Percentiles rank a stretch among this genome's conserved stretches.
These are phyloP conservation scores for Drosophila pallidifrons DNA, from an alignment of 1,140 invertebrate species.

Conservation along the genomic window DNA sequence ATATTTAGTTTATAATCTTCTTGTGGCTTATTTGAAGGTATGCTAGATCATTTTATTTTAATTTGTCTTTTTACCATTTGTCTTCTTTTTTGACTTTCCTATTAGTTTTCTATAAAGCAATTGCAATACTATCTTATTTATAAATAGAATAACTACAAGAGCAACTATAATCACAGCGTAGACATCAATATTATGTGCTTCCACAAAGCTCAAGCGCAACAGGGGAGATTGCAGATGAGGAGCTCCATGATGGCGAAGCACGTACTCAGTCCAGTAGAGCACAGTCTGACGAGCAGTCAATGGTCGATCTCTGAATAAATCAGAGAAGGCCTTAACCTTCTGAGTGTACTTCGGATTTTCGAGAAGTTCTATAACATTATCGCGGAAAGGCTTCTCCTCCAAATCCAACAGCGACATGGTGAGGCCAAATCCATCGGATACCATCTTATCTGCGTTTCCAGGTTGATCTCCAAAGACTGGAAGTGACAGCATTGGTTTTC, in stretches of 20 bases:
- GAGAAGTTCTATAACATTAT: slow-evolving; percentile 45
- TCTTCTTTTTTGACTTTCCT: not conserved
- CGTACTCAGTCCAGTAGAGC: slow-evolving; percentile 85
- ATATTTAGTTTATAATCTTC: too few relatives aligned
- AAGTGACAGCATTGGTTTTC: slow-evolving; percentile 86
- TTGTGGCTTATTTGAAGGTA: too few relatives aligned
- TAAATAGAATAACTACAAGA: not conserved
- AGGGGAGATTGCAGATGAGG: slow-evolving; percentile 52
- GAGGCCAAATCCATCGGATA: slow-evolving; percentile 56
- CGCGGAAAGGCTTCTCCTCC: slow-evolving; percentile 84
- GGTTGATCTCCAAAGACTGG: slow-evolving; percentile 85
- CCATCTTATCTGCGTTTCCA: slow-evolving; percentile 50
- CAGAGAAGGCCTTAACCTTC: slow-evolving; percentile 47
- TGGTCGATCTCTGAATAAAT: slow-evolving; percentile 67
- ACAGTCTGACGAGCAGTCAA: slow-evolving; percentile 73
- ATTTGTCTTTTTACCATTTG: too few relatives aligned
- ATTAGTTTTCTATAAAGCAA: not conserved
- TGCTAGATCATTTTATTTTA: too few relatives aligned
- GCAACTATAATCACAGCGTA: slow-evolving; percentile 1
- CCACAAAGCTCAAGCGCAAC: slow-evolving; percentile 77
- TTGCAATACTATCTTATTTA: not conserved
- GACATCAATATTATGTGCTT: slow-evolving; percentile 60
- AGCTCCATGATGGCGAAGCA: slow-evolving; percentile 60
- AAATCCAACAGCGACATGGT: slow-evolving; percentile 81
- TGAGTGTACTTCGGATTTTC: slow-evolving; percentile 45